These are phyloP conservation scores for Chiroxiphia lanceolata DNA, from an alignment of 2,797 vertebrate genomes.

Conservation along the genomic window DNA sequence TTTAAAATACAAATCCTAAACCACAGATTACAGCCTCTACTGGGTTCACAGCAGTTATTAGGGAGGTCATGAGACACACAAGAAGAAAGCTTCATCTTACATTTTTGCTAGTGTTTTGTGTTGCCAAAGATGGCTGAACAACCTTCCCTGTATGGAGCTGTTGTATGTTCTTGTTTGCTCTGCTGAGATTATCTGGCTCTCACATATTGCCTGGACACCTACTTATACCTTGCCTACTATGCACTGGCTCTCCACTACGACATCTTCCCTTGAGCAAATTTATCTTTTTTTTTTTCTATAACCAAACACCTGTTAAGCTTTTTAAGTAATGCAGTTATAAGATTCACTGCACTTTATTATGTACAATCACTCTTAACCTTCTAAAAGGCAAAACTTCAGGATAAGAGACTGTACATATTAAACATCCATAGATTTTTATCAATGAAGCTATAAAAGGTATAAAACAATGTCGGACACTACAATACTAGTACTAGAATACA, in stretches of 20 bases:
- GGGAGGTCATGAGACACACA: neutral
- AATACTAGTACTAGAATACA: neutral
- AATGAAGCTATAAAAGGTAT: neutral
- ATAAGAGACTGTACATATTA: neutral
- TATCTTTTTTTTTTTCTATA: neutral
- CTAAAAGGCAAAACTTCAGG: neutral
- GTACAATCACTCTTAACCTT: neutral
- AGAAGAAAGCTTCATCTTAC: neutral
- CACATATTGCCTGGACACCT: neutral
- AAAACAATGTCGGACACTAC: neutral
- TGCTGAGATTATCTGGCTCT: neutral
- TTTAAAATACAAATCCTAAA: neutral
- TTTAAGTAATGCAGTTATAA: neutral
- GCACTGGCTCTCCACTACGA: neutral
- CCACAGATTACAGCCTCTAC: neutral
- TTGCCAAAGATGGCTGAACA: neutral
- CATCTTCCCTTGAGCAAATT: neutral
- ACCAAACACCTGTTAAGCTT: neutral
- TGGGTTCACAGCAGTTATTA: neutral
- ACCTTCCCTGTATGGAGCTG: neutral
- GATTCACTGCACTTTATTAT: neutral
- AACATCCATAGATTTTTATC: neutral
- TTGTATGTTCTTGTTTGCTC: neutral
- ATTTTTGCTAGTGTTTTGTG: neutral
- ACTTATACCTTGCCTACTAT: neutral